These are phyloP conservation scores for Cichlasoma orientale DNA, from an alignment of 2,797 vertebrate genomes.

Conservation along the genomic window DNA sequence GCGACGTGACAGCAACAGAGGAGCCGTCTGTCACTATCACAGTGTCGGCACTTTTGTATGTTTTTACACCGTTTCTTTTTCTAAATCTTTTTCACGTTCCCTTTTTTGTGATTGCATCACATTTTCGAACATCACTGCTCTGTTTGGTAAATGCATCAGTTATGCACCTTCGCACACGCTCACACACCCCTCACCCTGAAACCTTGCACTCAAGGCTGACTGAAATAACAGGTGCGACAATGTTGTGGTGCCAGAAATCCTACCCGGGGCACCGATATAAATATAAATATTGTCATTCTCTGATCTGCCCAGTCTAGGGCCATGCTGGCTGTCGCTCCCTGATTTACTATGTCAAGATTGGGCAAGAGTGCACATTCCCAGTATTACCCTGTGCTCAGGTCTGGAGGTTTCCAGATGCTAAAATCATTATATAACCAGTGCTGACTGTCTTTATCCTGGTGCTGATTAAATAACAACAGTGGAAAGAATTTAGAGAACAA, in stretches of 20 bases:
- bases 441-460: slow-evolving; percentile 27
- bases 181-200: slow-evolving; percentile 67
- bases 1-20: slow-evolving; percentile 13
- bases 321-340: slow-evolving; percentile 35
- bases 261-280: slow-evolving; percentile 75
- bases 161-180: slow-evolving; percentile 1
- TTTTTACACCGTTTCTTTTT: background rate
- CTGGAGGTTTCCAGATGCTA: slow-evolving; percentile 60
- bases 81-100: background rate
- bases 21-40: slow-evolving; percentile 6
- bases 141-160: background rate
- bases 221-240: slow-evolving; percentile 75
- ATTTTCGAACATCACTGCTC: background rate
- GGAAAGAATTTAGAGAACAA: slow-evolving; percentile 45
- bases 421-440: slow-evolving; percentile 45
- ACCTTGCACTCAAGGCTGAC: slow-evolving; percentile 71
- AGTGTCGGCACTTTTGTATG: background rate
- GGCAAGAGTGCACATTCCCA: slow-evolving; percentile 30
- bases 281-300: slow-evolving; percentile 77
- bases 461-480: slow-evolving; percentile 33
- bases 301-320: slow-evolving; percentile 37
- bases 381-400: slow-evolving; percentile 38
- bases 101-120: background rate
- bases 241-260: slow-evolving; percentile 83
- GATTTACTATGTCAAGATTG: slow-evolving; percentile 57